Evolutionary conservation across 2,888 invertebrate genomes (phyloP).

Genomic region (Suillia variegata): DNA sequence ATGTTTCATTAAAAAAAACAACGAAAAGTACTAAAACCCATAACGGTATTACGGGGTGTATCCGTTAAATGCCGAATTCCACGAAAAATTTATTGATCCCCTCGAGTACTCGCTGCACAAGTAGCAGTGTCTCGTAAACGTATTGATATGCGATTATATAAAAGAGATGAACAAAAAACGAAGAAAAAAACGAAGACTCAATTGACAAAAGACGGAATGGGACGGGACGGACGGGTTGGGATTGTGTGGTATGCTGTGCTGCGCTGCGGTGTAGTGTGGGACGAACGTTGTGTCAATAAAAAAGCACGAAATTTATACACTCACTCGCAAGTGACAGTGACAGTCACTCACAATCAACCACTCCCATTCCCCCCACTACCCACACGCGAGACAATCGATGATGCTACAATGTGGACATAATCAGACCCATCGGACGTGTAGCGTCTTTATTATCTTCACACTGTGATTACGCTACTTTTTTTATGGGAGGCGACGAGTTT

Average conservation of each 20-base stretch:
- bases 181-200: too few species aligned
- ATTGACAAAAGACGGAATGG: conserved; percentile 7
- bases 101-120: conserved; percentile 13
- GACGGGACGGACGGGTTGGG: too few species aligned
- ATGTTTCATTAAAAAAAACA: too few species aligned
- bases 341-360: conserved; percentile 17
- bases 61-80: conserved; percentile 24
- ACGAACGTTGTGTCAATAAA: conserved; percentile 34
- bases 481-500: conserved; percentile 14
- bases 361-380: conserved; percentile 17
- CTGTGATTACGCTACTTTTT: conserved; percentile 33
- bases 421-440: conserved; percentile 45
- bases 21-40: not conserved
- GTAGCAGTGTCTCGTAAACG: conserved; percentile 11
- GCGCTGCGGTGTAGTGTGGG: too few species aligned
- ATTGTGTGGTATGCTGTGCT: too few species aligned
- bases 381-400: conserved; percentile 6
- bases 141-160: not conserved
- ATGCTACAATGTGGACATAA: conserved; percentile 37
- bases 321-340: conserved; percentile 37
- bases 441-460: conserved; percentile 50
- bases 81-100: conserved; percentile 16
- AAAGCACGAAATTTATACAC: conserved; percentile 42
- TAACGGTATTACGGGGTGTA: conserved; percentile 16
- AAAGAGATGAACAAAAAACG: too few species aligned